These are phyloP conservation scores for Aplochiton taeniatus DNA, from an alignment of 2,797 vertebrate genomes.

Conservation along the genomic window DNA sequence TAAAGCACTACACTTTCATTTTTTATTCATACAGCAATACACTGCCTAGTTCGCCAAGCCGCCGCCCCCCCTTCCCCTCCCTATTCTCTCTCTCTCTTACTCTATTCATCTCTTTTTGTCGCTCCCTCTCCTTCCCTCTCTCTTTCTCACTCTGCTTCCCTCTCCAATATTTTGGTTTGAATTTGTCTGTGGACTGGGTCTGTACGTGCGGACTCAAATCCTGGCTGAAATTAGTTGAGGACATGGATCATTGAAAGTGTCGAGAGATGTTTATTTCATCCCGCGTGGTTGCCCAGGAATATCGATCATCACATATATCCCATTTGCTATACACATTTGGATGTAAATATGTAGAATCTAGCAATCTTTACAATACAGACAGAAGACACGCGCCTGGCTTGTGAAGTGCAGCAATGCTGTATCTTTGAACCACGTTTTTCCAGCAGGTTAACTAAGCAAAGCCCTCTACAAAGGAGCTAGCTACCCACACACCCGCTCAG, in stretches of 20 bases:
- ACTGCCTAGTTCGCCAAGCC: slow-evolving; percentile 50
- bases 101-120: slow-evolving; percentile 22
- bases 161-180: slow-evolving; percentile 52
- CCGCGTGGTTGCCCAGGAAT: slow-evolving; percentile 37
- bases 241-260: slow-evolving; percentile 44
- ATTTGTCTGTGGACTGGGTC: slow-evolving; percentile 51
- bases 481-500: slow-evolving; percentile 34
- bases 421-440: neutral
- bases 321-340: slow-evolving; percentile 48
- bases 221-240: slow-evolving; percentile 34
- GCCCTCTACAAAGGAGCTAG: slow-evolving; percentile 40
- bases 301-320: slow-evolving; percentile 12
- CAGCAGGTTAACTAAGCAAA: neutral
- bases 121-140: slow-evolving; percentile 16
- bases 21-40: slow-evolving; percentile 77
- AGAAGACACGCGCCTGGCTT: slow-evolving; percentile 37
- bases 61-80: too few relatives aligned
- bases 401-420: neutral
- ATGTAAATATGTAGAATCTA: slow-evolving; percentile 39
- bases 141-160: slow-evolving; percentile 3
- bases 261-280: slow-evolving; percentile 57
- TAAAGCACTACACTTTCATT: slow-evolving; percentile 74
- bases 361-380: slow-evolving; percentile 25
- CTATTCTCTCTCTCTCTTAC: neutral
- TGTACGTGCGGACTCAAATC: slow-evolving; percentile 35